phyloP scores from a whole-genome alignment of 2,888 invertebrate species.

The Nephrotoma flavescens region DNA sequence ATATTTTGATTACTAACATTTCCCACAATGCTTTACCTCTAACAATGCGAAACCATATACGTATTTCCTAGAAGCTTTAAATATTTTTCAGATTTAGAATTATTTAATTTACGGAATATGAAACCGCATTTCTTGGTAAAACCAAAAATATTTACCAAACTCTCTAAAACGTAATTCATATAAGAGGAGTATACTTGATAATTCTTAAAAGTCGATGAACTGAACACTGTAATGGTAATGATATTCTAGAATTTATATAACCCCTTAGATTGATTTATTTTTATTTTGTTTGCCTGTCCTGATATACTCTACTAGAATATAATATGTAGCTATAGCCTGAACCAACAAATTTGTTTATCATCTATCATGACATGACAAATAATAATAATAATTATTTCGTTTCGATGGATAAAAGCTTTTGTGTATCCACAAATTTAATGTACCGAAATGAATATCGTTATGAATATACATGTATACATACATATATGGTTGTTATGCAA shows the following conservation, averaged over 20 bases:
- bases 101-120: not conserved
- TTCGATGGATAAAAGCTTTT: not conserved
- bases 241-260: not conserved
- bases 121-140: not conserved
- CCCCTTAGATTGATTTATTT: not conserved
- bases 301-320: not conserved
- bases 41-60: not conserved
- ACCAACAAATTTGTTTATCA: not conserved
- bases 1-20: too few relatives aligned
- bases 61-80: not conserved
- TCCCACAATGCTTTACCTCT: too few relatives aligned
- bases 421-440: not conserved
- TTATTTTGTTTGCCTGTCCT: not conserved
- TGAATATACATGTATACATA: not conserved
- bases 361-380: not conserved
- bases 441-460: not conserved
- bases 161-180: not conserved
- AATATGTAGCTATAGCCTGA: too few relatives aligned
- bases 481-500: not conserved
- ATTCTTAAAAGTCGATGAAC: not conserved
- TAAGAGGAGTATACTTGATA: not conserved
- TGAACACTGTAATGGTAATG: not conserved
- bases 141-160: not conserved
- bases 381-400: not conserved
- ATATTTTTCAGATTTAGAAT: not conserved